Base-by-base conservation (phyloP, 92 coral and sea anemone genomes). In the Paragorgia papillata region DNA sequence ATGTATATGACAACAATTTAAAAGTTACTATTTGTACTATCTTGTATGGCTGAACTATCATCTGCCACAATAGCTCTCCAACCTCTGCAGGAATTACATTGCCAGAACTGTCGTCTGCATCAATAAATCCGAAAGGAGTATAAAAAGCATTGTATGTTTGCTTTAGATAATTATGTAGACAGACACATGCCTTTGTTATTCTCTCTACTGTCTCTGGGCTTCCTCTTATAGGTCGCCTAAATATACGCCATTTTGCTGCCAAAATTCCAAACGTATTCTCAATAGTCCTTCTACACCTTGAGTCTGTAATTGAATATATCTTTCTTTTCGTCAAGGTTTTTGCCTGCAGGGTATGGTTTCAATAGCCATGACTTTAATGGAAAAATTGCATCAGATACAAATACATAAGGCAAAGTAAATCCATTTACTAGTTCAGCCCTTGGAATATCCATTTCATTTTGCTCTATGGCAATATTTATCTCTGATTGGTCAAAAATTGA, bases 191-290 rank as follows among this genome's bases (percentile, higher is more conserved):
- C 48, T 79, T 69, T 33, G 65, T 58, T 14, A 79, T 65, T n/a
- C 29, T 22, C 29, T 79, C 83, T 10, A 66, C 83, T 43, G 75
- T 65, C 1, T 49, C 66, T 32, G 49, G 63, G 30, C 25, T 48
- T 18, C 62, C 76, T 25, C n/a, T 28, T 35, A 79, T 79, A n/a
- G 84, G 84, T 9, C 84, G 39, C 50, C 77, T 66, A 24, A 79
- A 79, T 22, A 79, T 57, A 5, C 84, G 39, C 84, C 77, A 79
- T 26, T 68, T 20, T n/a, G 77, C 84, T 17, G 54, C 33, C 32
- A 68, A 41, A 15, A 79, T 79, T 26, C 84, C 78, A 68, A 79
- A 51, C 21, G 84, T 30, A 79, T 79, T 79, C 43, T 79, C 84
- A 15, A 79, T 67, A 25, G 68, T 67, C 9, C 84, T 35, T 9